Base-by-base conservation (phyloP, 2,797 vertebrate species). In the Anabacerthia variegaticeps region DNA sequence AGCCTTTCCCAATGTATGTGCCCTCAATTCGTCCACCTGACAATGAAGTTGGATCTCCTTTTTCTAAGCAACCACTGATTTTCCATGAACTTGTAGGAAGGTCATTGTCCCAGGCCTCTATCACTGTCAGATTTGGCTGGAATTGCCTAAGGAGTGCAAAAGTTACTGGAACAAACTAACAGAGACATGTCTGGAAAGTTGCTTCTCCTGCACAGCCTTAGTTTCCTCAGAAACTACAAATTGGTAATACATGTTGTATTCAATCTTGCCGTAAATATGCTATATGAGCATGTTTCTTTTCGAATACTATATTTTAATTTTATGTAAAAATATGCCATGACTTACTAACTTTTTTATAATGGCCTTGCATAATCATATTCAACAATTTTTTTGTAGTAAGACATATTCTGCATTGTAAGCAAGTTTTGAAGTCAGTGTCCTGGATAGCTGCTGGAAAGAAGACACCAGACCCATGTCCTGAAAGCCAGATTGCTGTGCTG, bases 291-390 rank as follows among this genome's bases (percentile, higher is more conserved):
- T 49, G 36, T 39, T 88, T 56, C 13, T 88, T 76, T 65, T 43
- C n/a, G 43, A 77, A 54, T 85, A 77, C 15, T 86, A 88, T 73
- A 85, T 44, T 93, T 76, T 91, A 61, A 92, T 92, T 75, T 92
- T 72, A 94, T 89, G 91, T 52, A 78, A 94, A 89, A 81, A 54
- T 85, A 90, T 78, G 20, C 76, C 74, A 7, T n/a, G 36, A 20
- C 65, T 55, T 77, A 8, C 58, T 77, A 63, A 72, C 12, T 73
- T 91, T 78, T 69, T 93, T 37, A 32, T 68, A 78, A 75, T 41
- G 62, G 39, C 28, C 32, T 89, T 89, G 75, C 49, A 69, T 84
- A 81, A 72, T 78, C 56, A 43, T 19, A 34, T 82, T 88, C 39
- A 81, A 27, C 55, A 78, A 10, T 39, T 54, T 81, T 81, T 78